These are phyloP conservation scores for Phylloscopus collybita DNA, from an alignment of 2,797 vertebrate genomes.

Conservation along the genomic window DNA sequence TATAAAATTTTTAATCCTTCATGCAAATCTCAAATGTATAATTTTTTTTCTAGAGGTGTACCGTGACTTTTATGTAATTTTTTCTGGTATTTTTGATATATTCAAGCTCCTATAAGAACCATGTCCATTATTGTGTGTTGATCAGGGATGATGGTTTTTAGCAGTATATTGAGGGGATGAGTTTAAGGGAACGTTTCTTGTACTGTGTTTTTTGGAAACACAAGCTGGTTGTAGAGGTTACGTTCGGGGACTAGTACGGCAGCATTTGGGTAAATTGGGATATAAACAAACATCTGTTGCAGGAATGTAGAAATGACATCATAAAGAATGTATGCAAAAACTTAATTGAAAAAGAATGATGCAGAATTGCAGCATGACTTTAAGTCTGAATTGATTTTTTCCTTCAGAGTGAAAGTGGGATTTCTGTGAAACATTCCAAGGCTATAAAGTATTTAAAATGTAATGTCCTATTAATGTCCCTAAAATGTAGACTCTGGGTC, in stretches of 20 bases:
- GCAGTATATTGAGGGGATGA: constrained; percentile 1
- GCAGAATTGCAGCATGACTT: constrained; percentile 76
- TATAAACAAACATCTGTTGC: constrained; percentile 83
- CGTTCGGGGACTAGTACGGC: constrained; percentile 66
- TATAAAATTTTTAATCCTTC: background rate
- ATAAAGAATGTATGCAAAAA: constrained; percentile 83
- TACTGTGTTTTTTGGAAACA: constrained; percentile 41
- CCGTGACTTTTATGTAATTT: background rate
- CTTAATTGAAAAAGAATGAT: constrained; percentile 84
- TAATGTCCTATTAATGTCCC: constrained; percentile 82
- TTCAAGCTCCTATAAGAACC: background rate
- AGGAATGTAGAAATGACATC: constrained; percentile 82
- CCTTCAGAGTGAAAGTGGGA: constrained; percentile 74
- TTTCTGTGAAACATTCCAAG: constrained; percentile 76
- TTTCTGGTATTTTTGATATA: background rate
- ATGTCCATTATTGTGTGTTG: background rate
- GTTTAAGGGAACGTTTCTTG: constrained; percentile 67
- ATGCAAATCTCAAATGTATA: background rate
- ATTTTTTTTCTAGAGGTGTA: background rate
- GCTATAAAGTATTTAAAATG: constrained; percentile 82
- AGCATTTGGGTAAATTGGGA: constrained; percentile 79
- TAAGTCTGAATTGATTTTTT: constrained; percentile 81
- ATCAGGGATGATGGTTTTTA: constrained; percentile 48
- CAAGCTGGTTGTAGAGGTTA: constrained; percentile 68
- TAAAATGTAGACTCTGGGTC: constrained; percentile 80